phyloP scores from a whole-genome alignment of 2,888 invertebrate genomes.

The Crocallis elinguaria region DNA sequence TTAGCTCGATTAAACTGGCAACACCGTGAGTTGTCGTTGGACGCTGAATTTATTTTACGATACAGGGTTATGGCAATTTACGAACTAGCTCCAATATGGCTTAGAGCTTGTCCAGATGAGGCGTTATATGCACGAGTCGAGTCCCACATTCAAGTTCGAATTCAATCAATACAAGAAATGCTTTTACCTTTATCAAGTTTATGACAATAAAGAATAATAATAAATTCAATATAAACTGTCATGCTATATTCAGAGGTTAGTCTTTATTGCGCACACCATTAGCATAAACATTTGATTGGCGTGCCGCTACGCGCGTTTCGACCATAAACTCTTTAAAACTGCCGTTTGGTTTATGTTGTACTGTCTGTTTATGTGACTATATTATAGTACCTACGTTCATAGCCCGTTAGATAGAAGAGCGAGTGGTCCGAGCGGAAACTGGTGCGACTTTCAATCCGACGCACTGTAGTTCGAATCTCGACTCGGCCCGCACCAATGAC shows the following conservation, averaged over 20 bases:
- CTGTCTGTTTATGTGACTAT: constrained; percentile 9
- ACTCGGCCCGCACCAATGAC: too few species aligned
- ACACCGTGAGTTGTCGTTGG: constrained; percentile 12
- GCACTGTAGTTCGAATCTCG: too few species aligned
- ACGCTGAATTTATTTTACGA: constrained; percentile 36
- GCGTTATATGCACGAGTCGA: not conserved
- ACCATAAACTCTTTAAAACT: constrained; percentile 52
- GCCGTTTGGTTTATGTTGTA: constrained; percentile 30
- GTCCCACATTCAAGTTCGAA: not conserved
- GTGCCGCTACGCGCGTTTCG: constrained; percentile 41
- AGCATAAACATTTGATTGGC: constrained; percentile 63
- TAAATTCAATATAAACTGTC: constrained; percentile 2
- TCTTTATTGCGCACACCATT: constrained; percentile 43
- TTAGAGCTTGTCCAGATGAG: not conserved
- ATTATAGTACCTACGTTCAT: not conserved
- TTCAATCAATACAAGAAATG: not conserved
- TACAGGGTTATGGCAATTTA: constrained; percentile 23
- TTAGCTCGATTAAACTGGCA: constrained; percentile 71
- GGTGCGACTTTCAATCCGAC: too few species aligned
- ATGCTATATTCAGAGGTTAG: constrained; percentile 13
- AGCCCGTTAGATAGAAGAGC: too few species aligned
- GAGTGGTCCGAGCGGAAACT: too few species aligned
- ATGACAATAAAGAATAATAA: constrained; percentile 1
- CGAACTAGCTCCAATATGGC: constrained; percentile 15
- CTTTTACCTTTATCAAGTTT: not conserved